A percentile compares a stretch with the other conserved stretches of the same genome.
Conservation (phyloP, 2,888 invertebrate species). For the Norana najaformis region DNA sequence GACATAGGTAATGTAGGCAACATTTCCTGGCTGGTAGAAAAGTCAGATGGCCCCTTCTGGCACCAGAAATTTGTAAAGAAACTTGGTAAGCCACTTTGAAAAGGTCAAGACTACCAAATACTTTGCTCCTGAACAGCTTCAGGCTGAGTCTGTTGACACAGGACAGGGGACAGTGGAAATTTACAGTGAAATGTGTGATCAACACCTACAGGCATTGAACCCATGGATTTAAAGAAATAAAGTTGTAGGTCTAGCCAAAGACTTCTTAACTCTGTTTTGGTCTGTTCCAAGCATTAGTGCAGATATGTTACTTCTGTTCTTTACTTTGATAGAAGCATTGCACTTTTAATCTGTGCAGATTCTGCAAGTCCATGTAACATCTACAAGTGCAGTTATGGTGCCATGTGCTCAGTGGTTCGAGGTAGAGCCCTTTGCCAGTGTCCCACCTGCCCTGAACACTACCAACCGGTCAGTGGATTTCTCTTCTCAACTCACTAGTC, state of each 20-base stretch:
- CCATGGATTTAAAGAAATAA: too few species aligned
- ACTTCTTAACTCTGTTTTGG: too few species aligned
- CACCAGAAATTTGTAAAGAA: not conserved
- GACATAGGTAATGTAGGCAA: not conserved
- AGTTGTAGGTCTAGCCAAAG: too few species aligned
- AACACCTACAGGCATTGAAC: too few species aligned
- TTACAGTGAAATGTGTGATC: too few species aligned
- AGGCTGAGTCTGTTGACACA: too few species aligned
- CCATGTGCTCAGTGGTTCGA: constrained; percentile 49
- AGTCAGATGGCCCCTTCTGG: not conserved
- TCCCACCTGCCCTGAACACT: constrained; percentile 51
- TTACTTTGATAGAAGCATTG: not conserved
- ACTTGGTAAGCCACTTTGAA: not conserved
- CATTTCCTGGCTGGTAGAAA: not conserved
- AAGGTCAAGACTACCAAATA: not conserved
- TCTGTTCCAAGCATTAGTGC: not conserved
- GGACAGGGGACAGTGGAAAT: too few species aligned
- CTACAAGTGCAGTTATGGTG: constrained; percentile 48
- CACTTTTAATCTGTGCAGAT: constrained; percentile 43
- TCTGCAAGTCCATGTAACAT: constrained; percentile 49
- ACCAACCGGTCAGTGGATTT: constrained; percentile 51
- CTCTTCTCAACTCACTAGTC: not conserved
- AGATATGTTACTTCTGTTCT: not conserved
- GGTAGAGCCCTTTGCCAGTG: constrained; percentile 52
- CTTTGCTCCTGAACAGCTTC: not conserved